These are phyloP conservation scores for Xylocopa sonorina DNA, from an alignment of 1,140 invertebrate species.

Conservation along the genomic window DNA sequence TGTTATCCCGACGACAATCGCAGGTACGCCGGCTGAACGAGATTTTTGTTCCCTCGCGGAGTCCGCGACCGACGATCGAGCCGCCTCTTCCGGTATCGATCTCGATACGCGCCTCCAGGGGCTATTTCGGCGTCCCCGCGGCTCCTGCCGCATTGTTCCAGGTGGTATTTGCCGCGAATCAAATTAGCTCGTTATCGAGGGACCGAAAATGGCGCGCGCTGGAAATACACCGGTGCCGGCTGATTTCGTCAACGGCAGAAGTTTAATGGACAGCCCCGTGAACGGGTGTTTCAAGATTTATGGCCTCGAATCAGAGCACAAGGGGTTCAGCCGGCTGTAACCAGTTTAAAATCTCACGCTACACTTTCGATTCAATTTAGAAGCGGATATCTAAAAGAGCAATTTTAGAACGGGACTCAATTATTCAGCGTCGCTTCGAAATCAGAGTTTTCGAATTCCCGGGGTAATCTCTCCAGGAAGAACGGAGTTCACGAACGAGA, in stretches of 20 bases:
- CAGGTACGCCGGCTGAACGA: slow-evolving; percentile 12
- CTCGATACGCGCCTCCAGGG: background rate
- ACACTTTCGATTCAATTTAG: background rate
- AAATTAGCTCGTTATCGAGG: slow-evolving; percentile 10
- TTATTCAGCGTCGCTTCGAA: slow-evolving; percentile 1
- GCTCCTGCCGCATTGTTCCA: too few species aligned
- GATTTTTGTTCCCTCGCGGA: background rate
- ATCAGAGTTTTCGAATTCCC: background rate
- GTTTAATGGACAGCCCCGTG: background rate
- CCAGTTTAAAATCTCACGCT: background rate
- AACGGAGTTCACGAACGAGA: background rate
- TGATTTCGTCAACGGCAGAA: background rate
- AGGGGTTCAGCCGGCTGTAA: background rate
- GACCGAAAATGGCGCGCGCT: background rate
- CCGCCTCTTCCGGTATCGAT: slow-evolving; percentile 17
- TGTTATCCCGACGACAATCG: slow-evolving; percentile 48
- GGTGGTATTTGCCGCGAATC: background rate
- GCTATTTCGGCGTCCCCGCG: too few species aligned
- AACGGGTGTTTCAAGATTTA: background rate
- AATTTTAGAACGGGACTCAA: too few species aligned
- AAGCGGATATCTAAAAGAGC: background rate
- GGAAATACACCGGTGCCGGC: background rate
- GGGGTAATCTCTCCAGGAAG: background rate
- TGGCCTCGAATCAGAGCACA: background rate
- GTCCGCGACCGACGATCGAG: background rate